Evolutionary conservation across 2,797 vertebrate genomes (phyloP).

Genomic region (Anomalospiza imberbis): DNA sequence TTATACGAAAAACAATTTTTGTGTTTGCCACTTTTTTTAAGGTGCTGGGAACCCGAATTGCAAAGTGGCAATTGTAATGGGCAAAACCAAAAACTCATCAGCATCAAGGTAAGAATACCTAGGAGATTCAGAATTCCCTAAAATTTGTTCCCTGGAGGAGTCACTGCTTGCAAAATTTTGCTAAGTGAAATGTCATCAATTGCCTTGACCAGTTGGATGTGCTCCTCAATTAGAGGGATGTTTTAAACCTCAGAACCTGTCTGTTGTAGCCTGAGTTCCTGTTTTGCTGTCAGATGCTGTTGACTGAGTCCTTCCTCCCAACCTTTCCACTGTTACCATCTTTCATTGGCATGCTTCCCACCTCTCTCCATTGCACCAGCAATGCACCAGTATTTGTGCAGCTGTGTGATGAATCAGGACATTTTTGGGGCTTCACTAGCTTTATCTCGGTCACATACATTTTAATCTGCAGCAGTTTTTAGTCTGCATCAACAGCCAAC

Average conservation of each 20-base stretch:
- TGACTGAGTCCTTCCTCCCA: not conserved
- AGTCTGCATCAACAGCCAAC: not conserved
- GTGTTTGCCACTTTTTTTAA: conserved; percentile 57
- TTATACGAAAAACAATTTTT: not conserved
- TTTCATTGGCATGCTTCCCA: not conserved
- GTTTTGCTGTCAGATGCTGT: not conserved
- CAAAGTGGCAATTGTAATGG: conserved; percentile 89
- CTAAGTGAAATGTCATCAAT: not conserved
- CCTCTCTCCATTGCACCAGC: not conserved
- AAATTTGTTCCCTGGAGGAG: not conserved
- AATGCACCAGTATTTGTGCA: not conserved
- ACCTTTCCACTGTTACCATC: not conserved
- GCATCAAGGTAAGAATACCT: conserved; percentile 68
- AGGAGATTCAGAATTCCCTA: not conserved
- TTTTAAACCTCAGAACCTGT: not conserved
- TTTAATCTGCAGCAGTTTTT: not conserved
- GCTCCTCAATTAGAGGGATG: not conserved
- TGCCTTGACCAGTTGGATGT: not conserved
- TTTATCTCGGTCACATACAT: not conserved
- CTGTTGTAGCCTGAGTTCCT: not conserved
- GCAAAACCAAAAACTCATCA: conserved; percentile 73
- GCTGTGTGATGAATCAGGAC: not conserved
- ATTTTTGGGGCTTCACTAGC: not conserved
- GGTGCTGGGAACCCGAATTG: conserved; percentile 87
- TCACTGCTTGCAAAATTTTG: not conserved